Conservation (phyloP, 2,113 vertebrate species). For the Gallinago paraguaiae region DNA sequence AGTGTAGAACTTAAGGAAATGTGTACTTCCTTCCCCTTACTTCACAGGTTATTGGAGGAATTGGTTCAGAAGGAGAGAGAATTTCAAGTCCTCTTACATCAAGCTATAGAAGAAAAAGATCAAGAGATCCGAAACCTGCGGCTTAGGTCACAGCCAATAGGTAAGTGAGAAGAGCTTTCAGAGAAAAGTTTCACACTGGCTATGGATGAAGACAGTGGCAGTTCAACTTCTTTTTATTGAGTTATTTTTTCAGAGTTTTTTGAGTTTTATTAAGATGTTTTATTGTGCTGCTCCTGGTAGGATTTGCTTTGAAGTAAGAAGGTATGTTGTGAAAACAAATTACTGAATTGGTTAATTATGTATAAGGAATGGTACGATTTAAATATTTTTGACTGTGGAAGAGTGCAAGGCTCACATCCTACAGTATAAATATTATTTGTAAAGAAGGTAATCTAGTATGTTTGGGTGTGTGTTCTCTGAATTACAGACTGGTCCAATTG, state of each 20-base stretch:
- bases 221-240: neutral
- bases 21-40: neutral
- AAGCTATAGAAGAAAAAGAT: constrained; percentile 92
- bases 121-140: constrained; percentile 91
- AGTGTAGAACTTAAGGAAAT: neutral
- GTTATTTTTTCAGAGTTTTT: neutral
- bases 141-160: constrained; percentile 83
- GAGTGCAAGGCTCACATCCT: neutral
- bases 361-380: neutral
- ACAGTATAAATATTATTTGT: neutral
- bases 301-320: neutral
- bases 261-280: neutral
- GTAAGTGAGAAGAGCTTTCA: constrained; percentile 70
- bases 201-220: neutral
- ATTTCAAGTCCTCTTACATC: constrained; percentile 91
- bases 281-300: neutral
- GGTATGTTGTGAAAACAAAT: neutral
- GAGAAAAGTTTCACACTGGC: neutral
- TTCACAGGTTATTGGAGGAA: constrained; percentile 88
- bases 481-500: neutral
- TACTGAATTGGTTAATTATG: neutral
- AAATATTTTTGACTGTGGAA: neutral
- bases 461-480: neutral
- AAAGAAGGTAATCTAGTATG: neutral
- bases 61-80: constrained; percentile 92